Conservation (phyloP, 2,113 vertebrate genomes). For the Ictalurus punctatus region DNA sequence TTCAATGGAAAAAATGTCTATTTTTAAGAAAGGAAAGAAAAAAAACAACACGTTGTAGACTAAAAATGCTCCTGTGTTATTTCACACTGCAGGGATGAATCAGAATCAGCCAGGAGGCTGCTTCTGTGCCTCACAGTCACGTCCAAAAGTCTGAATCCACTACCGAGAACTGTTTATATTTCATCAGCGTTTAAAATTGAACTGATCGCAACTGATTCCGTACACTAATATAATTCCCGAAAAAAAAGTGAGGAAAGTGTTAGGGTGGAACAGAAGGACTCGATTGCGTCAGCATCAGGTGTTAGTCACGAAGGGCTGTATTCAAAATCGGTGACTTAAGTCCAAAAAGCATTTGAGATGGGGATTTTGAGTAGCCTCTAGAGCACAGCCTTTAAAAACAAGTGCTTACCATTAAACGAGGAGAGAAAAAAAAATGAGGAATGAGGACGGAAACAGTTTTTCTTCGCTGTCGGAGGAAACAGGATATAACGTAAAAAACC, state of each 20-base stretch:
- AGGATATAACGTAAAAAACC: not conserved
- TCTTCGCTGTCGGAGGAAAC: too few species aligned
- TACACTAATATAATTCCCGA: not conserved
- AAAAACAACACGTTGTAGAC: not conserved
- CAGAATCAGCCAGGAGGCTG: not conserved
- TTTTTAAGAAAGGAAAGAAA: not conserved
- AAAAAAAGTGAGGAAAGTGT: not conserved
- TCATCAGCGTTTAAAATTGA: constrained; percentile 1
- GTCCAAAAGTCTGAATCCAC: not conserved
- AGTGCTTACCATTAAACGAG: too few species aligned
- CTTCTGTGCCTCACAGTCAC: not conserved
- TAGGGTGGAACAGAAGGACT: not conserved
- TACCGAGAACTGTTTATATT: not conserved
- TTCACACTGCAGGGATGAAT: not conserved
- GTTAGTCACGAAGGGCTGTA: not conserved
- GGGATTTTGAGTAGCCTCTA: too few species aligned
- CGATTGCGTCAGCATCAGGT: not conserved
- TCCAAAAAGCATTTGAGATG: not conserved
- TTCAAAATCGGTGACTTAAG: not conserved
- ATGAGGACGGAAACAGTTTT: too few species aligned
- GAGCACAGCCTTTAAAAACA: too few species aligned
- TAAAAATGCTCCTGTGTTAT: not conserved
- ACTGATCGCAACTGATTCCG: not conserved
- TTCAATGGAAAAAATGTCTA: not conserved
- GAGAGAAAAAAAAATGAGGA: too few species aligned